A percentile compares a stretch with the other conserved stretches of the same genome.
These are phyloP conservation scores for Dendropsophus ebraccatus DNA, from an alignment of 2,113 vertebrate species.

Conservation along the genomic window DNA sequence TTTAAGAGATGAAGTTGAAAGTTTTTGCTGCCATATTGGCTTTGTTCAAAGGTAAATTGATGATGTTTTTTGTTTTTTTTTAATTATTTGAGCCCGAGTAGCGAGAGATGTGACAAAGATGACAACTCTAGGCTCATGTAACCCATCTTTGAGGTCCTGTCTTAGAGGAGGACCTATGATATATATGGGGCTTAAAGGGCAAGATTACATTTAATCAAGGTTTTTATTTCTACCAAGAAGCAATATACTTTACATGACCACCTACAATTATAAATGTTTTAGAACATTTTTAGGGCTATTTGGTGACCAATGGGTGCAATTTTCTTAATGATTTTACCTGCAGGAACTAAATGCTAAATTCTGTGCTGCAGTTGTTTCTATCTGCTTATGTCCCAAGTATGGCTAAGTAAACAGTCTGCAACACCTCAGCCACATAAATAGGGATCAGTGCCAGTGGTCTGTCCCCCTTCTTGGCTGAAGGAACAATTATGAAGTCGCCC, in stretches of 20 bases:
- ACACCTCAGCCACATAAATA: too few species aligned
- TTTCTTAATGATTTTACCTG: neutral
- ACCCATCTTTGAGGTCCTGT: conserved; percentile 26
- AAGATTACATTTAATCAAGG: neutral
- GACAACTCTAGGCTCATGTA: neutral
- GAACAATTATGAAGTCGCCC: too few species aligned
- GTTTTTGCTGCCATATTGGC: conserved; percentile 48
- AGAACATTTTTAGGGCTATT: neutral
- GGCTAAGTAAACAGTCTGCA: too few species aligned
- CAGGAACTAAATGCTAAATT: neutral
- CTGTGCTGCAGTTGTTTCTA: neutral
- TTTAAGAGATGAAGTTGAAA: neutral
- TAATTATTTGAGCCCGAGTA: neutral
- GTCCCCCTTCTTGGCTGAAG: too few species aligned
- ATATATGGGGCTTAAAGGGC: neutral
- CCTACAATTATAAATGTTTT: neutral
- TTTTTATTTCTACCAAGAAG: neutral
- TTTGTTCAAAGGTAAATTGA: conserved; percentile 2
- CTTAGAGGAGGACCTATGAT: conserved; percentile 36
- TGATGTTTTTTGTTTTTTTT: neutral
- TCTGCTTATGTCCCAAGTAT: neutral
- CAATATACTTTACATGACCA: too few species aligned
- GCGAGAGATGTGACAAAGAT: too few species aligned
- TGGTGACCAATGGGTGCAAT: neutral
- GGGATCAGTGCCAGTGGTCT: too few species aligned